Evolutionary conservation across 2,113 vertebrate species (phyloP), one percentile per base, ranked within the genome.

Genomic region (Nipponia nippon): DNA sequence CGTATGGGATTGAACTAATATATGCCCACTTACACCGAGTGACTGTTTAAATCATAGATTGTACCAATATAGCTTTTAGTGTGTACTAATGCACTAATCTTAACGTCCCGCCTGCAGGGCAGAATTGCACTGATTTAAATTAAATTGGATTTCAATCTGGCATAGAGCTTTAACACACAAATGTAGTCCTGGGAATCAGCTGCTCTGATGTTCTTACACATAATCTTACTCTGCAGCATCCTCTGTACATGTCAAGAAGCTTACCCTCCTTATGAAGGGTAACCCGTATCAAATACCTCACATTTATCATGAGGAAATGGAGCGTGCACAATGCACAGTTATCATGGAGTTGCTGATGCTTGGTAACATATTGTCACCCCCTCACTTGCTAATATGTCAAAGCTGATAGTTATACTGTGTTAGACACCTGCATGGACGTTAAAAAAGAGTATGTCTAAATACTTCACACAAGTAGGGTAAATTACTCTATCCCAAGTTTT

Each of bases 291-390:
- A 83, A 67, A 84, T 10, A 47, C 70, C 36, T 94, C 44, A 55
- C 91, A 93, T 94, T 87, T 70, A 89, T 95, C 87, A 76, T 0
- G 12, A 82, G 83, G 69, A 95, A 97, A 96, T 82, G 95, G 84
- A 95, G 89, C 89, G 63, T 96, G 83, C 52, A 95, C 72, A 84
- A 59, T 36, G 56, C 53, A 75, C 53, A 65, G 93, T 91, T 93
- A 89, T 96, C 84, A 94, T 47, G 61, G 73, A 89, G 69, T 44
- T 3, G 3, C 77, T 82, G 95, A 87, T 79, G 93, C 87, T 77
- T 95, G 84, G 38, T 63, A 94, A 96, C 65, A 34, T 84, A 87
- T 67, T 95, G 77, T 63, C 66, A 81, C 84, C 65, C 1, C 1
- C 73, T 40, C 84, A 82, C 73, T 69, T 13, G 13, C 47, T 96